Evolutionary conservation across 2,888 invertebrate genomes (phyloP), one percentile per base, ranked within the genome.

Genomic region (Omphaloscelis lunosa): DNA sequence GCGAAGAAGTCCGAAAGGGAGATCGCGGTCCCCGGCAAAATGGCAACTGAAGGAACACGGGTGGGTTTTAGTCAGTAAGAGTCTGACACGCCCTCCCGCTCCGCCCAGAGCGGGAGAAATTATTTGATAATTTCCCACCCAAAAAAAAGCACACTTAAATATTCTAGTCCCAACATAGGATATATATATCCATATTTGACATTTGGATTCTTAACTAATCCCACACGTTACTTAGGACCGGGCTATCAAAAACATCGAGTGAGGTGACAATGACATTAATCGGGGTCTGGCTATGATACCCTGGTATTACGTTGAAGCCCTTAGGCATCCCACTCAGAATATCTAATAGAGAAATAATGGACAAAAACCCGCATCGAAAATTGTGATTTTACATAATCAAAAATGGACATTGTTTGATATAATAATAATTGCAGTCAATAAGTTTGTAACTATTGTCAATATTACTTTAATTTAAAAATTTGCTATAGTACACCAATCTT

Each of bases 231-330:
- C 80, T 72, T 77, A 79, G 48, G 34, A 4, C n/a, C 5, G 56
- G 29, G 4, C 72, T 58, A 79, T 72, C 73, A 82, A 72, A 75
- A 82, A 84, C 79, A 84, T 76, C 56, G 53, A 81, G 61, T 61
- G 83, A 84, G 29, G 79, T 84, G 79, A 82, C 82, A 72, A 76
- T 62, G 79, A 79, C 66, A 39, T 63, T 76, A 72, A 77, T 84
- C 74, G 65, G 39, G 70, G 75, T 69, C 76, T 62, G 51, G 63
- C 56, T 66, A 67, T 78, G 59, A 75, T 73, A 29, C 69, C 82
- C 69, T 69, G 71, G 82, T 74, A 78, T 71, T 59, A 69, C 23
- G 2, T 20, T 34, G 61, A 29, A 39, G 67, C 34, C 34, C 34
- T 15, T 17, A 9, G 67, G 41, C 41, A 29, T 72, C 29, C n/a